phyloP scores from a whole-genome alignment of 1,140 invertebrate species.

The Bombyx mori region ASM3026992v2 NC_085111.1:15457501-15458000 shows the following conservation, averaged over 20 bases:
- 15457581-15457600: not conserved
- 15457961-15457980: slow-evolving; percentile 3
- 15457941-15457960: too few species aligned
- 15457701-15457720: too few species aligned
- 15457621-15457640: too few species aligned
- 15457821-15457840: slow-evolving; percentile 61
- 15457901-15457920: slow-evolving; percentile 59
- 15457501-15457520: slow-evolving; percentile 45
- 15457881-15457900: slow-evolving; percentile 52
- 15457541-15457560: slow-evolving; percentile 31
- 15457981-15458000: not conserved
- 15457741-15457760: too few species aligned
- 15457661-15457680: too few species aligned
- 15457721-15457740: too few species aligned
- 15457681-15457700: too few species aligned
- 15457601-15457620: too few species aligned
- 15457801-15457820: slow-evolving; percentile 64
- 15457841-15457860: slow-evolving; percentile 65
- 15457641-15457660: too few species aligned
- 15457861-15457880: slow-evolving; percentile 62
- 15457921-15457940: not conserved
- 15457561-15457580: slow-evolving; percentile 10
- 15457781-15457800: slow-evolving; percentile 40
- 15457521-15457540: slow-evolving; percentile 24
- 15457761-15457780: slow-evolving; percentile 10